Base-by-base conservation (phyloP, 2,797 vertebrate genomes). In the Pyrocephalus nanus region DNA sequence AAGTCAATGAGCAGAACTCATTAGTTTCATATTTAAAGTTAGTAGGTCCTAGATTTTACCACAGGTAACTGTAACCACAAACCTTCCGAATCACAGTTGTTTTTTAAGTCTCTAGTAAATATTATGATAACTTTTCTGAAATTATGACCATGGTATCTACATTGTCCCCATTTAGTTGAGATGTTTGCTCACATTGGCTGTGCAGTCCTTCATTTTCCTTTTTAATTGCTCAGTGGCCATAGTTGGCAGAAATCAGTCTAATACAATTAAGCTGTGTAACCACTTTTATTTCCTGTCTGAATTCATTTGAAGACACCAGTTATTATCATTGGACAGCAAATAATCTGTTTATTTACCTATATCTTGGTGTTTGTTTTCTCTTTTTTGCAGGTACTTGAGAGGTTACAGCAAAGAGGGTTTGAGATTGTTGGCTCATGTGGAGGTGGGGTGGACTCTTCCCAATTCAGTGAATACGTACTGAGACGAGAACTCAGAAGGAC, bases 391-490 rank as follows among this genome's bases (percentile, higher is more conserved):
- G 99, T 99, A 94, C 98, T 99, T 88, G 99, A 99, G 98, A 98
- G 99, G 97, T 98, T 99, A 97, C 99, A 99, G 97, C 99, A 99
- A 96, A 98, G 99, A 75, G 99, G 99, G 50, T 99, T 99, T 88
- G 99, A 99, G 98, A 99, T 99, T 47, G 98, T 98, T 80, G 99
- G 99, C 93, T 99, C 99, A 20, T 99, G 99, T 22, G 99, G 99
- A 22, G 99, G 99, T 91, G 99, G 99, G 9, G 99, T 99, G 97
- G 99, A 99, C 98, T 99, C 99, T 40, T 99, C 99, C 97, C 99
- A 99, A 97, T 99, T 99, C 98, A 99, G 99, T 95, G 99, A 99
- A 98, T 99, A 99, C 32, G 98, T 99, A 98, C 98, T 99, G 96
- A 98, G 99, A 95, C 98, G 99, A 97, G 99, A 99, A 97, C 98